A percentile compares a stretch with the other conserved stretches of the same genome.
phyloP scores from a whole-genome alignment of 2,113 vertebrate species.

The Myiopsitta monachus region DNA sequence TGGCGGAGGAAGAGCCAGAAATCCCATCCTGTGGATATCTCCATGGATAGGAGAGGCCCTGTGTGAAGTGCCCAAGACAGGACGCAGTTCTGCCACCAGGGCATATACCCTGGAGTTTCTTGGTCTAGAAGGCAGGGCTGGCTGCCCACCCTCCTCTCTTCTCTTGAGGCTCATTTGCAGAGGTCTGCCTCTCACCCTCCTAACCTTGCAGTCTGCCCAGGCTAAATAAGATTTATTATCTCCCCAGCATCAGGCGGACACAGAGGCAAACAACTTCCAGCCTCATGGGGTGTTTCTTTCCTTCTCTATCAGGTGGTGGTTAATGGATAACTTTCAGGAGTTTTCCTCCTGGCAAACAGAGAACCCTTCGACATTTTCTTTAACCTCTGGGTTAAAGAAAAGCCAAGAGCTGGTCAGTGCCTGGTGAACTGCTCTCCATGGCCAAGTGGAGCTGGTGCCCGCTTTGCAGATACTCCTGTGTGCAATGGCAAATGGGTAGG shows the following conservation, averaged over 20 bases:
- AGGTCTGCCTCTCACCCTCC: background rate
- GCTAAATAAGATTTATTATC: background rate
- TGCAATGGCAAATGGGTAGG: background rate
- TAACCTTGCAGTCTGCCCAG: background rate
- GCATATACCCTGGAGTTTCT: background rate
- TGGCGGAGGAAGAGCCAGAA: background rate
- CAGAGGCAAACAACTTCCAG: background rate
- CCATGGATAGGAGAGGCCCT: background rate
- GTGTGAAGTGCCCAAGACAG: background rate
- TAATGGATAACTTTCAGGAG: constrained; percentile 45
- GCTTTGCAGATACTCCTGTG: background rate
- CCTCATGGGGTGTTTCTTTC: background rate
- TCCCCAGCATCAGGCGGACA: background rate
- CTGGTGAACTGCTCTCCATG: background rate
- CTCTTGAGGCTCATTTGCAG: background rate
- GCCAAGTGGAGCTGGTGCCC: background rate
- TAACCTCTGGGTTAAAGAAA: constrained; percentile 42
- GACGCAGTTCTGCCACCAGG: background rate
- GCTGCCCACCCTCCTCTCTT: background rate
- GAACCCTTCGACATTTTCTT: background rate
- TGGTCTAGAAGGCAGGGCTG: background rate
- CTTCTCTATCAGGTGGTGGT: background rate
- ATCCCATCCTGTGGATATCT: background rate
- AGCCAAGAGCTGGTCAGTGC: background rate
- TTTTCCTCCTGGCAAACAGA: background rate